Evolutionary conservation across 2,113 vertebrate species (phyloP).

Genomic region (Isurus oxyrinchus): DNA sequence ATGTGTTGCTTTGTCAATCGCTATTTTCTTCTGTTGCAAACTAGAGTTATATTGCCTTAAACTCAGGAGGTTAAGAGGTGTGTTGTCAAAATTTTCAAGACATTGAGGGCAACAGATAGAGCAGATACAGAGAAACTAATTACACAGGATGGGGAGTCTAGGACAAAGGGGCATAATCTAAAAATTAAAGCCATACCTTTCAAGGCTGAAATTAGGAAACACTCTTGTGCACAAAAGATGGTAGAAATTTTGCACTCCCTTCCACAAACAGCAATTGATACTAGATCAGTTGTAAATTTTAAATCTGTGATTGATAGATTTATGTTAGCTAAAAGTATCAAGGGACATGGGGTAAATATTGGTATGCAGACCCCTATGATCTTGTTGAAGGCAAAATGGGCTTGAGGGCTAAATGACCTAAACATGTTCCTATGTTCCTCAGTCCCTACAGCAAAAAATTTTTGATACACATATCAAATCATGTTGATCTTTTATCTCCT

Average conservation of each 20-base stretch:
- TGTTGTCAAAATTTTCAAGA: too few species aligned
- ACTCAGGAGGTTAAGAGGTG: not conserved
- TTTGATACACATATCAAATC: not conserved
- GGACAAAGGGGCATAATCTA: not conserved
- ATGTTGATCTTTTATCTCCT: not conserved
- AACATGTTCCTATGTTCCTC: not conserved
- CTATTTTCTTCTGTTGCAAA: not conserved
- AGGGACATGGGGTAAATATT: not conserved
- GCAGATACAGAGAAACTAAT: not conserved
- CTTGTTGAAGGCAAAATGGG: not conserved
- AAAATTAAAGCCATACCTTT: not conserved
- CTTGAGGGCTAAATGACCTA: not conserved
- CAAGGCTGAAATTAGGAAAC: not conserved
- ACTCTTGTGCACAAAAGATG: not conserved
- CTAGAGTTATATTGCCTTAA: not conserved
- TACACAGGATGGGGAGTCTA: not conserved
- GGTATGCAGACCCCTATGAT: not conserved
- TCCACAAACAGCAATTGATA: not conserved
- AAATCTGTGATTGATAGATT: not conserved
- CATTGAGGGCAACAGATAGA: not conserved
- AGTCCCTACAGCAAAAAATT: not conserved
- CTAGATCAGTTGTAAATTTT: not conserved
- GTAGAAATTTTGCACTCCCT: not conserved
- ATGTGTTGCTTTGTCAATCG: not conserved
- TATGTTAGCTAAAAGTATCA: not conserved